Evolutionary conservation across 2,888 invertebrate genomes (phyloP).

Genomic region (Epistrophe grossulariae): DNA sequence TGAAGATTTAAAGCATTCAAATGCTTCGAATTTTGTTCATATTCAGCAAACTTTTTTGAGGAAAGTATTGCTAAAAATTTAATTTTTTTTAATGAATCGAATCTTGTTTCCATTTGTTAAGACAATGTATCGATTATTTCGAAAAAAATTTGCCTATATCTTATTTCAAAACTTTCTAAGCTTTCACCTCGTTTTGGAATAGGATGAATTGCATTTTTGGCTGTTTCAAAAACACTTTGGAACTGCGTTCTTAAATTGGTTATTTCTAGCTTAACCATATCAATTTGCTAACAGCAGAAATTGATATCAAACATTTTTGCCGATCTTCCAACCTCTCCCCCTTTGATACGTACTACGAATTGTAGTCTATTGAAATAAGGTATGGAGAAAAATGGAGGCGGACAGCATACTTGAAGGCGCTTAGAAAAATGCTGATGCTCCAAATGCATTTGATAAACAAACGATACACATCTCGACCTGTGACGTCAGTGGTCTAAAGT

Average conservation of each 20-base stretch:
- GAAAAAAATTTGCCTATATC: not conserved
- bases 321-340: too few species aligned
- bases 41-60: not conserved
- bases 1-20: not conserved
- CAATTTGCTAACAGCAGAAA: not conserved
- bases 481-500: too few species aligned
- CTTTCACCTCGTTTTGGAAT: not conserved
- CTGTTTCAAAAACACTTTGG: not conserved
- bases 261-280: not conserved
- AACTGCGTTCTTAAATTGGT: not conserved
- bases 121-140: not conserved
- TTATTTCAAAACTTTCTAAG: not conserved
- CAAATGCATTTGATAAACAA: too few species aligned
- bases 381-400: too few species aligned
- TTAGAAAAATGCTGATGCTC: too few species aligned
- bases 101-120: not conserved
- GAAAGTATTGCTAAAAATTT: slow-evolving; percentile 2
- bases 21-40: not conserved
- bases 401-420: too few species aligned
- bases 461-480: too few species aligned
- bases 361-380: too few species aligned
- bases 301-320: not conserved
- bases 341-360: too few species aligned
- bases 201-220: not conserved
- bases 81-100: not conserved